These are phyloP conservation scores for Epirrita christyi DNA, from an alignment of 2,888 invertebrate species.

Conservation along the genomic window DNA sequence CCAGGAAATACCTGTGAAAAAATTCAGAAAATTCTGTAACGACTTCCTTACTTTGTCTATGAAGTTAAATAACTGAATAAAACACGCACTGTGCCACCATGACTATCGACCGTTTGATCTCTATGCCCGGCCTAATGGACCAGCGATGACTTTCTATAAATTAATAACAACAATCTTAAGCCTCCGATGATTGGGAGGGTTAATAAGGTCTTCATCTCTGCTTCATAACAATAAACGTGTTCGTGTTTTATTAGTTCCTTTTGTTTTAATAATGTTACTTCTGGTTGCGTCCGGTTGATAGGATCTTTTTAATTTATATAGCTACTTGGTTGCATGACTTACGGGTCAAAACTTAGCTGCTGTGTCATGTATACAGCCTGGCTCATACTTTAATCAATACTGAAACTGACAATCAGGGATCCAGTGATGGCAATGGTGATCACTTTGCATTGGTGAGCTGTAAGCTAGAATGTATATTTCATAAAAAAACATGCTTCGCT, in stretches of 20 bases:
- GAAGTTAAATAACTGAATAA: conserved; percentile 11
- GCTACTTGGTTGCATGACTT: conserved; percentile 23
- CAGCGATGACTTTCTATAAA: conserved; percentile 83
- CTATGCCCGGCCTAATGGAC: conserved; percentile 80
- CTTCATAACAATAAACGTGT: conserved; percentile 53
- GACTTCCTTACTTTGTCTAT: background rate
- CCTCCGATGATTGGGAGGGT: conserved; percentile 70
- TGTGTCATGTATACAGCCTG: background rate
- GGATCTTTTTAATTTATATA: conserved; percentile 38
- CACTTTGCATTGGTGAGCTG: no score
- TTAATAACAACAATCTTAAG: conserved; percentile 78
- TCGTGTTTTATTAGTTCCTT: conserved; percentile 60
- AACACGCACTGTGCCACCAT: conserved; percentile 25
- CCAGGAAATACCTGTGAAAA: no score
- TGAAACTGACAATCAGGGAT: no score
- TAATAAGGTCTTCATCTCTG: conserved; percentile 80
- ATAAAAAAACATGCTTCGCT: no score
- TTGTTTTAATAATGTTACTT: conserved; percentile 55
- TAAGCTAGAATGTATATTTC: no score
- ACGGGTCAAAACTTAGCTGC: background rate
- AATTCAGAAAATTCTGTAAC: no score
- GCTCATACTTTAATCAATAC: no score
- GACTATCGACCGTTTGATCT: conserved; percentile 71
- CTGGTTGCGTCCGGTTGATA: conserved; percentile 51
- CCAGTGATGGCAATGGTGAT: no score